These are phyloP conservation scores for Trachelus troglodyta DNA, from an alignment of 2,888 invertebrate species.

Conservation along the genomic window DNA sequence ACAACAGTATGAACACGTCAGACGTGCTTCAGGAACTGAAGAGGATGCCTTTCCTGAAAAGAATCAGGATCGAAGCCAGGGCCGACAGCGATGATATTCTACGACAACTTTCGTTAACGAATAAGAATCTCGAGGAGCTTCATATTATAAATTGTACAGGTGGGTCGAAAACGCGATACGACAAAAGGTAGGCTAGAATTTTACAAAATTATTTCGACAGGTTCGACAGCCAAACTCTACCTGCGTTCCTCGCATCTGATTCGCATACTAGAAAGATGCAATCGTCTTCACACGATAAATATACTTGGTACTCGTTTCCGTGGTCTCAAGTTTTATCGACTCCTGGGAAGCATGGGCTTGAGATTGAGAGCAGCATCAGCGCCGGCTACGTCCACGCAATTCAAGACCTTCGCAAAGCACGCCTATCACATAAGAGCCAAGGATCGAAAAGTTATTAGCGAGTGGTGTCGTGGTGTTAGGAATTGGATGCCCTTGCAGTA, in stretches of 20 bases:
- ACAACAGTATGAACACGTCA: constrained; percentile 32
- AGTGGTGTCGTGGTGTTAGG: constrained; percentile 30
- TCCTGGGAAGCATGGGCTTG: constrained; percentile 43
- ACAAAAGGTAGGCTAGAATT: not conserved
- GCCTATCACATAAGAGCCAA: constrained; percentile 36
- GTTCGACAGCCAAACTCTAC: constrained; percentile 43
- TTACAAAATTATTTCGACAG: constrained; percentile 16
- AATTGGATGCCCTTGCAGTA: constrained; percentile 45
- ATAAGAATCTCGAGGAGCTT: constrained; percentile 48
- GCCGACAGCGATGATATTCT: constrained; percentile 50
- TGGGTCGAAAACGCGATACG: constrained; percentile 10
- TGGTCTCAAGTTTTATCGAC: constrained; percentile 49
- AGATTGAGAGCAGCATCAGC: constrained; percentile 34
- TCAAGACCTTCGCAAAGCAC: constrained; percentile 43
- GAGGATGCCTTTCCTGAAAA: constrained; percentile 47
- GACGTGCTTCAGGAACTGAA: constrained; percentile 47
- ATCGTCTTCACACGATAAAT: constrained; percentile 47
- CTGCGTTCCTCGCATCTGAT: constrained; percentile 44
- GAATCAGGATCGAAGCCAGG: constrained; percentile 39
- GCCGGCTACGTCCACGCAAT: constrained; percentile 40
- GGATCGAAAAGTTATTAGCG: constrained; percentile 36
- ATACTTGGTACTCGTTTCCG: constrained; percentile 45
- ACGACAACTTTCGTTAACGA: constrained; percentile 49
- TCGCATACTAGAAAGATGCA: constrained; percentile 50
- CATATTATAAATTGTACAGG: constrained; percentile 44